These are phyloP conservation scores for Merops nubicus DNA, from an alignment of 2,113 vertebrate species.

Conservation along the genomic window DNA sequence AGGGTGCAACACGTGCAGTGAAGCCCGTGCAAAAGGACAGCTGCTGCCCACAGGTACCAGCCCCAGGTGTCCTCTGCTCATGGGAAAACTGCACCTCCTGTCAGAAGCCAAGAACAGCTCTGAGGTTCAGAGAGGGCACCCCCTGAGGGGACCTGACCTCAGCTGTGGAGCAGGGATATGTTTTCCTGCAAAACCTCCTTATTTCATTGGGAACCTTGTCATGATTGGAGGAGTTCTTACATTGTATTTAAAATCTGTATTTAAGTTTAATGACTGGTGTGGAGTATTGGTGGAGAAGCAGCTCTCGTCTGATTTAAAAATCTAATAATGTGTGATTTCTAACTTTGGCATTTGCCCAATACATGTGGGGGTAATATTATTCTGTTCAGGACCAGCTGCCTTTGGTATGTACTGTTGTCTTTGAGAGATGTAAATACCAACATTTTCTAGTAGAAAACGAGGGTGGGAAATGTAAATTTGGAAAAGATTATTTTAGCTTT, in stretches of 20 bases:
- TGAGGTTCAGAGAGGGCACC: not conserved
- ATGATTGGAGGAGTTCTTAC: not conserved
- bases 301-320: not conserved
- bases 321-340: not conserved
- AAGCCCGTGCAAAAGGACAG: not conserved
- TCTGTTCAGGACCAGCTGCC: not conserved
- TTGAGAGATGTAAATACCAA: not conserved
- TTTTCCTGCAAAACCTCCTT: not conserved
- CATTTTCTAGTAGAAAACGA: not conserved
- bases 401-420: not conserved
- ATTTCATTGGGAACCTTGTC: not conserved
- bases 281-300: not conserved
- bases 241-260: not conserved
- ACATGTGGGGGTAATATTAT: not conserved
- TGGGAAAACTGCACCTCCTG: rapidly evolving
- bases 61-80: not conserved
- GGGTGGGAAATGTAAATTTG: not conserved
- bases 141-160: not conserved
- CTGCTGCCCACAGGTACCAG: not conserved
- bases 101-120: rapidly evolving
- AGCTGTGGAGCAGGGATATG: rapidly evolving
- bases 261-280: not conserved
- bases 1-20: rapidly evolving
- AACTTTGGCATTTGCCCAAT: not conserved
- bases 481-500: rapidly evolving